A percentile compares a stretch with the other conserved stretches of the same genome.
Evolutionary conservation across 2,797 vertebrate species (phyloP).

Genomic region (Typhlichthys eigenmanni): DNA sequence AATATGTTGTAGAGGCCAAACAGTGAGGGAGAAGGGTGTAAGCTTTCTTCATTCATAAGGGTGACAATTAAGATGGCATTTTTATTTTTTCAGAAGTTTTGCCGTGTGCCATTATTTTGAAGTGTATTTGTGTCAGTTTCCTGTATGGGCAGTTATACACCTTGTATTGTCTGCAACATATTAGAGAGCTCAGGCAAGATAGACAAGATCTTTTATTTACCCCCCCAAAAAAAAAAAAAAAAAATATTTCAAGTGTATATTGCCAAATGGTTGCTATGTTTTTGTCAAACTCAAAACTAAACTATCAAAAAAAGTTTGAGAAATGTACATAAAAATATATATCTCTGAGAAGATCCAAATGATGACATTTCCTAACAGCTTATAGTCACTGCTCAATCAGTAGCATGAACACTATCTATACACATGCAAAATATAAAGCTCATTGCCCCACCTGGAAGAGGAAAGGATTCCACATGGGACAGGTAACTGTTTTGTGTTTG

Average conservation of each 20-base stretch:
- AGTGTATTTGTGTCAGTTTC: too few species aligned
- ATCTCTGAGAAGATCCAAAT: conserved; percentile 62
- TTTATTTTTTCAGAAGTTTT: not conserved
- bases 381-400: conserved; percentile 59
- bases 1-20: conserved; percentile 28
- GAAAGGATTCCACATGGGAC: conserved; percentile 6
- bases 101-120: not conserved
- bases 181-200: not conserved
- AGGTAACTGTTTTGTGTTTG: conserved; percentile 28
- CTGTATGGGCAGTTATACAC: too few species aligned
- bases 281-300: conserved; percentile 53
- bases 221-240: conserved; percentile 37
- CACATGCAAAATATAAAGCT: conserved; percentile 48
- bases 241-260: conserved; percentile 59
- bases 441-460: conserved; percentile 32
- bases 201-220: conserved; percentile 24
- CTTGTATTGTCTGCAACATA: too few species aligned
- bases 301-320: conserved; percentile 57
- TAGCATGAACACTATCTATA: conserved; percentile 53
- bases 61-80: not conserved
- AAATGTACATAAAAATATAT: conserved; percentile 68
- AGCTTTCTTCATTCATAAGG: not conserved
- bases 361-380: conserved; percentile 63
- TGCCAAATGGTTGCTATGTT: conserved; percentile 35
- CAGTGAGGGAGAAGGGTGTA: conserved; percentile 28